phyloP scores from a whole-genome alignment of 2,797 vertebrate species.

The Anas flavirostris region DNA sequence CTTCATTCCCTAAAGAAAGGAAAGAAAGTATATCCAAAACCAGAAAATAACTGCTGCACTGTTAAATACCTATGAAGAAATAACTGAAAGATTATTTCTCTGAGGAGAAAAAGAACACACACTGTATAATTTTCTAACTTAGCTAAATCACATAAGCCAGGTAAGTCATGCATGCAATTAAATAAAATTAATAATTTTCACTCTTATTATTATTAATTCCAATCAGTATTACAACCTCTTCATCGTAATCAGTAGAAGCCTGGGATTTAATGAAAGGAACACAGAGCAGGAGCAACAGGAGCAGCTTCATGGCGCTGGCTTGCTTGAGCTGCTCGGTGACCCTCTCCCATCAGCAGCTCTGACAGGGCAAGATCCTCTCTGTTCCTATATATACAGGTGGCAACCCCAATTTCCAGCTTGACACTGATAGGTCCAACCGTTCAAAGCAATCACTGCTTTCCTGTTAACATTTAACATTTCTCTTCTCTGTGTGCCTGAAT shows the following conservation, averaged over 20 bases:
- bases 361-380: background rate
- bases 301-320: constrained; percentile 76
- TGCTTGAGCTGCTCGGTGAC: constrained; percentile 38
- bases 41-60: background rate
- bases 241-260: background rate
- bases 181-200: background rate
- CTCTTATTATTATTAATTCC: background rate
- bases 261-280: constrained; percentile 44
- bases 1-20: background rate
- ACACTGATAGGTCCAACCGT: background rate
- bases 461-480: constrained; percentile 78
- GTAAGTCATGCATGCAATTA: background rate
- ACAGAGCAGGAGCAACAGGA: constrained; percentile 81
- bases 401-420: background rate
- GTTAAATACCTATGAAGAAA: background rate
- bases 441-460: constrained; percentile 40
- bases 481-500: constrained; percentile 41
- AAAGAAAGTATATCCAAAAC: constrained; percentile 20
- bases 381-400: constrained; percentile 50
- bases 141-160: background rate
- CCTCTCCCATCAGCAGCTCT: constrained; percentile 29
- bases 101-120: background rate
- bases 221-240: constrained; percentile 63
- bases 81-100: background rate
- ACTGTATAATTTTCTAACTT: background rate